Percentiles rank a stretch among this genome's conserved stretches.
Conservation (phyloP, 1,140 invertebrate species). For the Mactra quadrangularis region DNA sequence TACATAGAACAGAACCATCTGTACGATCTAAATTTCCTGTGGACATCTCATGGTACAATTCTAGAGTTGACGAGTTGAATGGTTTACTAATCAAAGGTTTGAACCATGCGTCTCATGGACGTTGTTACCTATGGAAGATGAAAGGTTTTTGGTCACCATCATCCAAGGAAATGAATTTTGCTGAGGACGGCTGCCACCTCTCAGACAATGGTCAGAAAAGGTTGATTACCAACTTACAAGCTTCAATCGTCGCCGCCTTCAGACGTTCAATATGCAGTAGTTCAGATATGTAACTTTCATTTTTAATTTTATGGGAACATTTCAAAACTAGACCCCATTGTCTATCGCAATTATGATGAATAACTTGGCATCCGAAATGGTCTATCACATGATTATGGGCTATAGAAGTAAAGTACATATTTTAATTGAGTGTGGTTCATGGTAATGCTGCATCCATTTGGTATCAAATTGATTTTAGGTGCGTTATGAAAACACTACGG, state of each 20-base stretch:
- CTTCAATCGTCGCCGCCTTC: slow-evolving; percentile 31
- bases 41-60: not conserved
- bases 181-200: slow-evolving; percentile 25
- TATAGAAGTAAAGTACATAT: too few species aligned
- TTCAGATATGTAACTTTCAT: slow-evolving; percentile 7
- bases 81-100: not conserved
- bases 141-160: slow-evolving; percentile 26
- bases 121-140: slow-evolving; percentile 20
- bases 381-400: too few species aligned
- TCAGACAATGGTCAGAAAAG: not conserved
- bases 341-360: too few species aligned
- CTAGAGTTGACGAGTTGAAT: slow-evolving; percentile 26
- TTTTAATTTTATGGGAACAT: too few species aligned
- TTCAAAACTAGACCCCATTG: too few species aligned
- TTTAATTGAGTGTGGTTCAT: too few species aligned
- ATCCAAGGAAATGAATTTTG: not conserved
- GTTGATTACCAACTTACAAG: slow-evolving; percentile 3
- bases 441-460: too few species aligned
- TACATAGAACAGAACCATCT: not conserved
- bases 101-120: not conserved
- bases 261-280: slow-evolving; percentile 8
- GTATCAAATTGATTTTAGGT: too few species aligned
- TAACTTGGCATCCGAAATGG: too few species aligned
- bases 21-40: not conserved
- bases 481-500: too few species aligned